Evolutionary conservation across 2,113 vertebrate species (phyloP).

Genomic region (Dolichotis patagonum): DNA sequence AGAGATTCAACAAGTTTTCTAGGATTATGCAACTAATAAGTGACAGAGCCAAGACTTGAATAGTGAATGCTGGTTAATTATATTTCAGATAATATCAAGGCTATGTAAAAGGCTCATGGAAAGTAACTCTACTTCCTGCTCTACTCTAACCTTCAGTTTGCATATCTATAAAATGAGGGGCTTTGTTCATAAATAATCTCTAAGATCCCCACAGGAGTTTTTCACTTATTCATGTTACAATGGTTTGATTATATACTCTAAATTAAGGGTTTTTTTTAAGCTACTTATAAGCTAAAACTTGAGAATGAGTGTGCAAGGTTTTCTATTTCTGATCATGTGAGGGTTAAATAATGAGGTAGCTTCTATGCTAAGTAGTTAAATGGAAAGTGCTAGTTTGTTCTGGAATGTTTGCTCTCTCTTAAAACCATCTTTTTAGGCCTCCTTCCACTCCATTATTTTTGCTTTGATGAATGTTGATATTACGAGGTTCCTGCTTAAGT

Average conservation of each 20-base stretch:
- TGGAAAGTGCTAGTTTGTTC: conserved; percentile 75
- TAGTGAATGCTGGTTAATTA: neutral
- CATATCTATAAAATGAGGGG: neutral
- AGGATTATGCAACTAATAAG: neutral
- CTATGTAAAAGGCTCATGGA: neutral
- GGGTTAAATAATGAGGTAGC: neutral
- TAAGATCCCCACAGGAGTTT: neutral
- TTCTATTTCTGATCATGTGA: neutral
- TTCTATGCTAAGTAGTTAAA: conserved; percentile 67
- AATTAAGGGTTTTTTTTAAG: conserved; percentile 7
- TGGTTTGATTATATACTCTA: neutral
- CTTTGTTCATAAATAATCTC: neutral
- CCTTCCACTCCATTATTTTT: conserved; percentile 83
- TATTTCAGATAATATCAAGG: neutral
- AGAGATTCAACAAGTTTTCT: neutral
- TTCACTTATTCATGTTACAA: neutral
- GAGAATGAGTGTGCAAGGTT: neutral
- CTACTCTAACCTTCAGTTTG: neutral
- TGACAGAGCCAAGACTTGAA: neutral
- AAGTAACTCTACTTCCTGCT: neutral
- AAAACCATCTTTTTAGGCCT: conserved; percentile 71
- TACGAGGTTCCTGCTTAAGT: conserved; percentile 83
- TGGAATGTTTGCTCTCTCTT: conserved; percentile 64
- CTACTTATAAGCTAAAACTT: neutral
- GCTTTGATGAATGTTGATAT: conserved; percentile 82